Evolutionary conservation across 2,888 invertebrate genomes (phyloP).

Genomic region (Parnassius apollo): DNA sequence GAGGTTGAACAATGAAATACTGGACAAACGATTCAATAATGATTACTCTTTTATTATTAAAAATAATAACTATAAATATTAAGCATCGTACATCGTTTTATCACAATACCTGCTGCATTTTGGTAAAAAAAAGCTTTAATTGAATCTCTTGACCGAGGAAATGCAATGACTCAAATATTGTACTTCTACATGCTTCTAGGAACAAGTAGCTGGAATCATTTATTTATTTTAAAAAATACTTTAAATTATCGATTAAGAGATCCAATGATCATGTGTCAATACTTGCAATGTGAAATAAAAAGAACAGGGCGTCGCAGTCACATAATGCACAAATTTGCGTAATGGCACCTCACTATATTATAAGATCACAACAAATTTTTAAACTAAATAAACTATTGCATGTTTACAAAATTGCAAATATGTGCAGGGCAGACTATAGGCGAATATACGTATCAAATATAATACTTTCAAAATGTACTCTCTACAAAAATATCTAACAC

Average conservation of each 20-base stretch:
- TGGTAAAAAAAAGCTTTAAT: conserved; percentile 48
- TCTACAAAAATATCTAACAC: too few species aligned
- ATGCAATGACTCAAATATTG: neutral
- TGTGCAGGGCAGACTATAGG: conserved; percentile 21
- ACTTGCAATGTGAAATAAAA: conserved; percentile 51
- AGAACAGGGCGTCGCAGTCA: conserved; percentile 58
- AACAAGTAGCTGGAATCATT: neutral
- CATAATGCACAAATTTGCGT: conserved; percentile 59
- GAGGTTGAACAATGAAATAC: conserved; percentile 69
- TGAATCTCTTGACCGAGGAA: conserved; percentile 49
- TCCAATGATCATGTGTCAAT: conserved; percentile 43
- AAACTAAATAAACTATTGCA: conserved; percentile 38
- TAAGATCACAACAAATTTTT: conserved; percentile 61
- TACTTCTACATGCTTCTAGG: neutral
- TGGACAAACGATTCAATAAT: conserved; percentile 55
- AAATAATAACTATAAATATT: conserved; percentile 63
- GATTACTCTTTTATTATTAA: conserved; percentile 71
- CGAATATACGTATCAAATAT: conserved; percentile 31
- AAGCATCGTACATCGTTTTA: conserved; percentile 75
- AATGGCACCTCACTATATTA: conserved; percentile 75
- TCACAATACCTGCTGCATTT: conserved; percentile 69
- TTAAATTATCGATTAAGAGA: conserved; percentile 46
- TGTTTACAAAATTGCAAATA: conserved; percentile 15
- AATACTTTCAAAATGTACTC: too few species aligned
- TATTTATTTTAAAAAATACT: neutral